Percentiles rank a stretch among this genome's conserved stretches.
phyloP scores from a whole-genome alignment of 2,797 vertebrate genomes.

The Simalia tracyae region DNA sequence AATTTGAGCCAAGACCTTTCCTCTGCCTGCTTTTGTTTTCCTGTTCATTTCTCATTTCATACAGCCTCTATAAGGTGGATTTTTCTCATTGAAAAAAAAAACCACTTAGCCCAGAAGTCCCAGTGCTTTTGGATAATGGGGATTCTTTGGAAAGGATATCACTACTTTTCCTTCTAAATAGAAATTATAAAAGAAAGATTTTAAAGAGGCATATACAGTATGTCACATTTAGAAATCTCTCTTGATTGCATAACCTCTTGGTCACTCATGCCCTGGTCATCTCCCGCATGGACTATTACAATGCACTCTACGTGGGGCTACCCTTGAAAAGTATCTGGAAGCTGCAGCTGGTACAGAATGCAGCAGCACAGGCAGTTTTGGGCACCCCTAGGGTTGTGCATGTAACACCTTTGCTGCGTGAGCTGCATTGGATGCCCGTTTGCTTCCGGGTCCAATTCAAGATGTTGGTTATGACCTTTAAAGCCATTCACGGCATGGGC shows the following conservation, averaged over 20 bases:
- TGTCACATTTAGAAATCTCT: neutral
- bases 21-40: neutral
- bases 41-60: neutral
- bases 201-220: slow-evolving; percentile 31
- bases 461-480: too few species aligned
- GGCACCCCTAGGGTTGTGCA: too few species aligned
- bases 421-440: too few species aligned
- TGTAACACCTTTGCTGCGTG: too few species aligned
- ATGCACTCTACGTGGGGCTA: too few species aligned
- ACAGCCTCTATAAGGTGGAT: neutral
- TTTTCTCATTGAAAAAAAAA: neutral
- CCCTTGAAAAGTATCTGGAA: too few species aligned
- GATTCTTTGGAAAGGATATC: slow-evolving; percentile 50
- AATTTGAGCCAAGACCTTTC: neutral
- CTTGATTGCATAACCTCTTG: neutral
- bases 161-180: slow-evolving; percentile 49
- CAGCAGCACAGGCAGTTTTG: too few species aligned
- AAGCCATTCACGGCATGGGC: too few species aligned
- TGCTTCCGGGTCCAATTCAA: too few species aligned
- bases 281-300: too few species aligned
- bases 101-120: neutral
- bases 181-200: slow-evolving; percentile 42
- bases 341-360: too few species aligned
- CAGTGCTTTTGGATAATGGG: slow-evolving; percentile 29
- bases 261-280: too few species aligned